These are phyloP conservation scores for Eclectus roratus DNA, from an alignment of 2,113 vertebrate genomes.

Conservation along the genomic window DNA sequence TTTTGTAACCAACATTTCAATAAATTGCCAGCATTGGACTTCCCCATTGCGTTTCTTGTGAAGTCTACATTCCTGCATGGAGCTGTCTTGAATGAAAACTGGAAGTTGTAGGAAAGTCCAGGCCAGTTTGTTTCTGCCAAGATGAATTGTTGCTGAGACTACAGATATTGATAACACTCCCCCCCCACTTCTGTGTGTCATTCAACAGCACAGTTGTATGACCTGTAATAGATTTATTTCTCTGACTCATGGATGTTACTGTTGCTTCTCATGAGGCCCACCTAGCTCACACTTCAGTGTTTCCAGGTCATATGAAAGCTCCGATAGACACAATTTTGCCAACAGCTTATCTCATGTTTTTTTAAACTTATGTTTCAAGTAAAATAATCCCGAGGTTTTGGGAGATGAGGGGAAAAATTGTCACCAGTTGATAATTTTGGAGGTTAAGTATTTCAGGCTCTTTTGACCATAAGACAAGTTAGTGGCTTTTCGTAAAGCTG, in stretches of 20 bases:
- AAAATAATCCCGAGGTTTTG: neutral
- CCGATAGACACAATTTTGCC: neutral
- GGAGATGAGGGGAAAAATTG: neutral
- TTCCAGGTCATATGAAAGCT: neutral
- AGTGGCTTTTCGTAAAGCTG: neutral
- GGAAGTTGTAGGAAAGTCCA: neutral
- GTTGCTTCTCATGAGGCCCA: neutral
- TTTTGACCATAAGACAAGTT: neutral
- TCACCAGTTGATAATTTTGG: neutral
- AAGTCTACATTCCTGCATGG: neutral
- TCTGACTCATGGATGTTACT: neutral
- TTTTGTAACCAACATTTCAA: neutral
- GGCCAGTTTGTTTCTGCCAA: neutral
- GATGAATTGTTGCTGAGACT: neutral
- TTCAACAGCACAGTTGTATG: neutral
- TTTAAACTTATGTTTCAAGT: neutral
- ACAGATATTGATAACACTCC: neutral
- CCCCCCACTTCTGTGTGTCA: accelerated
- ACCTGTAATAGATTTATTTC: neutral
- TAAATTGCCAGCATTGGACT: neutral
- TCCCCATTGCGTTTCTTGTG: neutral
- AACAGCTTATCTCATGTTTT: neutral
- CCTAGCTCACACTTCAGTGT: neutral
- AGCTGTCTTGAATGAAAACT: neutral
- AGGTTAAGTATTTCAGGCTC: neutral